phyloP scores from a whole-genome alignment of 2,797 vertebrate genomes.

The Syndactyla subalaris region DNA sequence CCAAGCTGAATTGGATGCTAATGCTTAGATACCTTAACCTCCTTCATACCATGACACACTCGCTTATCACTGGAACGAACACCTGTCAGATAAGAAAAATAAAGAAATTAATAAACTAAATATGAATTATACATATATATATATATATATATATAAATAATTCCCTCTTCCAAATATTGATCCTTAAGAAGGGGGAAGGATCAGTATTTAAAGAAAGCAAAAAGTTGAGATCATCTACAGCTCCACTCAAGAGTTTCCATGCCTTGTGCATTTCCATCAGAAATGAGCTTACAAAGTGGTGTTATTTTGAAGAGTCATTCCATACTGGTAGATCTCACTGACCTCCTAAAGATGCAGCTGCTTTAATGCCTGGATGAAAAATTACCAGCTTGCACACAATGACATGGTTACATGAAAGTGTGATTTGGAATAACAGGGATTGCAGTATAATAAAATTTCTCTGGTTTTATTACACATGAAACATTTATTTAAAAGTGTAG shows the following conservation, averaged over 20 bases:
- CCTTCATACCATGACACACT: fast-evolving
- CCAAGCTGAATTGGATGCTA: not conserved
- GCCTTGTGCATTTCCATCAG: not conserved
- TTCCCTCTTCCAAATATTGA: not conserved
- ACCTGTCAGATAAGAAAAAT: not conserved
- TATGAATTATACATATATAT: not conserved
- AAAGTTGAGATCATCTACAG: not conserved
- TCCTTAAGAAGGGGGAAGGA: not conserved
- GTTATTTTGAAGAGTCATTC: not conserved
- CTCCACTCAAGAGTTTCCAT: not conserved
- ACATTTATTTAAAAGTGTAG: not conserved
- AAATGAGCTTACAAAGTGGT: not conserved
- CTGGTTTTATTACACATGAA: not conserved
- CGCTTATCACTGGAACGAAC: not conserved
- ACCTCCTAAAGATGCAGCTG: not conserved
- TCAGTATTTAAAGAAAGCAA: not conserved
- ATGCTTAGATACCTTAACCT: not conserved
- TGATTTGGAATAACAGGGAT: not conserved
- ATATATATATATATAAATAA: too few species aligned
- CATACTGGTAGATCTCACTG: not conserved
- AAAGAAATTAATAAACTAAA: not conserved
- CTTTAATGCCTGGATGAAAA: not conserved
- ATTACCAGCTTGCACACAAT: not conserved
- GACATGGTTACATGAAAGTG: not conserved
- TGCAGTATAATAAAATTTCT: not conserved